Percentiles rank a stretch among this genome's conserved stretches.
These are phyloP conservation scores for Muraenolepis orangiensis DNA, from an alignment of 2,797 vertebrate species.

Conservation along the genomic window DNA sequence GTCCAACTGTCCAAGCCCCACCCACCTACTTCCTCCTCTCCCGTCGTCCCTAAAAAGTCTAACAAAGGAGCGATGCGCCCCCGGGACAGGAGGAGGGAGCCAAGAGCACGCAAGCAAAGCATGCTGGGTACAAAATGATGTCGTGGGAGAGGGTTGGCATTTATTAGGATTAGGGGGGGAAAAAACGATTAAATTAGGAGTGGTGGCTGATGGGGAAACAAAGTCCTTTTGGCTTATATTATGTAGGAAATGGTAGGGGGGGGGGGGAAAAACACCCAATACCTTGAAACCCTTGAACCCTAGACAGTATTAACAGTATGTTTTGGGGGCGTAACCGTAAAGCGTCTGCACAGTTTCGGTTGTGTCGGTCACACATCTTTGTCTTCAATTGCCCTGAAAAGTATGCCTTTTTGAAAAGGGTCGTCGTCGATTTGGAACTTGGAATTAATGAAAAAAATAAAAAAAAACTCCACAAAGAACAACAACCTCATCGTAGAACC, in stretches of 20 bases:
- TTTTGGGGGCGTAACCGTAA: background rate
- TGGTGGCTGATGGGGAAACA: conserved; percentile 45
- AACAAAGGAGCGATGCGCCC: conserved; percentile 31
- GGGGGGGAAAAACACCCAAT: conserved; percentile 48
- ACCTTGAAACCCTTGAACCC: conserved; percentile 38
- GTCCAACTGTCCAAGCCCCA: conserved; percentile 26
- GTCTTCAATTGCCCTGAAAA: background rate
- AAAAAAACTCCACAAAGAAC: background rate
- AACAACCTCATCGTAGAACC: background rate
- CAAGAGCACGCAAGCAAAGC: conserved; percentile 32
- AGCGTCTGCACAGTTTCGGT: background rate
- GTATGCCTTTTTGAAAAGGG: too few species aligned
- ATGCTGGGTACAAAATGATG: conserved; percentile 46
- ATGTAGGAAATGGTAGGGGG: conserved; percentile 16
- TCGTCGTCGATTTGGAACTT: background rate
- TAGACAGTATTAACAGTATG: background rate
- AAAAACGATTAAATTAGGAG: too few species aligned
- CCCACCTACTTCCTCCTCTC: background rate
- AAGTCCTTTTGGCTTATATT: conserved; percentile 34
- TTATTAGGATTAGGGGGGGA: background rate
- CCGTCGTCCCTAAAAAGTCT: background rate
- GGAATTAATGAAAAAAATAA: background rate
- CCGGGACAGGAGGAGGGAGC: conserved; percentile 30
- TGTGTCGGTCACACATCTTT: background rate
- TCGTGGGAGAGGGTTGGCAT: conserved; percentile 5